Conservation (phyloP, 2,888 invertebrate species). For the Cerastis rubricosa region DNA sequence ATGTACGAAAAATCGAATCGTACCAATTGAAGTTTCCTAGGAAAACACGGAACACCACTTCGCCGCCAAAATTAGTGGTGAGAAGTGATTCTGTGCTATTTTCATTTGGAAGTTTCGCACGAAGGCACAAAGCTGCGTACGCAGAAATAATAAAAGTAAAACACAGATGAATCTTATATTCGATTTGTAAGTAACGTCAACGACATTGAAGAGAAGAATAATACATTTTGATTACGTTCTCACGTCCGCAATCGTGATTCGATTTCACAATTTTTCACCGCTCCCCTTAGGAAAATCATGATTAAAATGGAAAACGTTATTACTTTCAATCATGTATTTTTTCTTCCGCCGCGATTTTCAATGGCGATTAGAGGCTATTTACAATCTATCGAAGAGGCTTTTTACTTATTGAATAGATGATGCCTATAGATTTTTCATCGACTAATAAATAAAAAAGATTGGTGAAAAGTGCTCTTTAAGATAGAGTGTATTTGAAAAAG, state of each 20-base stretch:
- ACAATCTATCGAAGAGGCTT: slow-evolving; percentile 58
- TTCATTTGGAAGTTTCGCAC: slow-evolving; percentile 30
- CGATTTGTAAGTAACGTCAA: slow-evolving; percentile 81
- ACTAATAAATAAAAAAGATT: slow-evolving; percentile 40
- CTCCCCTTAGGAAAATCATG: slow-evolving; percentile 81
- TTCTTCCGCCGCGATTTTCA: slow-evolving; percentile 66
- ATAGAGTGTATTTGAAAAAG: slow-evolving; percentile 2
- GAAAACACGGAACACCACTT: slow-evolving; percentile 51
- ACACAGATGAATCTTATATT: slow-evolving; percentile 74
- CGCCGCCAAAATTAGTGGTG: slow-evolving; percentile 38
- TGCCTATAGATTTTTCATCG: slow-evolving; percentile 51
- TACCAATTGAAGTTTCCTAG: slow-evolving; percentile 32
- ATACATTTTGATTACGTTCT: slow-evolving; percentile 89
- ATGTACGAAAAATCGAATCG: slow-evolving; percentile 30
- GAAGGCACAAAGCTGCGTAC: slow-evolving; percentile 13
- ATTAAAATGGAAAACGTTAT: slow-evolving; percentile 84
- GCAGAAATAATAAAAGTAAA: slow-evolving; percentile 60
- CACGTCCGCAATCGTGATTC: slow-evolving; percentile 88
- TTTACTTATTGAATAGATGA: slow-evolving; percentile 64
- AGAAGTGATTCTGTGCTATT: slow-evolving; percentile 27
- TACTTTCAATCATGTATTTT: slow-evolving; percentile 74
- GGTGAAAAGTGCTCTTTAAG: slow-evolving; percentile 3
- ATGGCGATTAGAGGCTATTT: slow-evolving; percentile 65
- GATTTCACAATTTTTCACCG: slow-evolving; percentile 85
- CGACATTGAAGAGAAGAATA: slow-evolving; percentile 85